Percentiles rank a stretch among this genome's conserved stretches.
These are phyloP conservation scores for Eristalinus sepulchralis DNA, from an alignment of 2,888 invertebrate species.

Conservation along the genomic window DNA sequence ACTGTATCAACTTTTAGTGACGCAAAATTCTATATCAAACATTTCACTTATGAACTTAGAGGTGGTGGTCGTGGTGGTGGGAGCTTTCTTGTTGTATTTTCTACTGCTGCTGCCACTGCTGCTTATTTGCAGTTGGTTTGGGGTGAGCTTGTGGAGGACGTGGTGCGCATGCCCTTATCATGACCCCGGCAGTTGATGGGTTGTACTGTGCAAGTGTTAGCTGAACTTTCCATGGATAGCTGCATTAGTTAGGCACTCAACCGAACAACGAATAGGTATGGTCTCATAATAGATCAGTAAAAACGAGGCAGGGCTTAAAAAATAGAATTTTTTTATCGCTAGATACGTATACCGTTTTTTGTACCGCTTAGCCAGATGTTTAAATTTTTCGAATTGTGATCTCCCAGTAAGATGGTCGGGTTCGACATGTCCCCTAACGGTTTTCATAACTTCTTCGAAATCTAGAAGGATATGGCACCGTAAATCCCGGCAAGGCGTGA, in stretches of 20 bases:
- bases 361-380: too few species aligned
- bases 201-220: background rate
- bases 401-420: too few species aligned
- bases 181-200: slow-evolving; percentile 2
- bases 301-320: too few species aligned
- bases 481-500: too few species aligned
- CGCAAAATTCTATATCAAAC: slow-evolving; percentile 68
- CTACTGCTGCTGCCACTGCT: background rate
- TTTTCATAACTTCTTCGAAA: too few species aligned
- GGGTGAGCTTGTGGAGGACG: slow-evolving; percentile 9
- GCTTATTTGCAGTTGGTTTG: slow-evolving; percentile 4
- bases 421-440: too few species aligned
- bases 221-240: slow-evolving; percentile 4
- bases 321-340: too few species aligned
- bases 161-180: slow-evolving; percentile 29
- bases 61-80: slow-evolving; percentile 3
- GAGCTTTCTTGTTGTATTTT: slow-evolving; percentile 30
- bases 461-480: too few species aligned
- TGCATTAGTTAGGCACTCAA: background rate
- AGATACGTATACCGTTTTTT: too few species aligned
- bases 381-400: too few species aligned
- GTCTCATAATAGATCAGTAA: too few species aligned
- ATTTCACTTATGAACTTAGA: slow-evolving; percentile 3
- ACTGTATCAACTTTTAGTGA: slow-evolving; percentile 67
- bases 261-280: too few species aligned